Conservation (phyloP, 2,113 vertebrate species). For the Odocoileus virginianus region DNA sequence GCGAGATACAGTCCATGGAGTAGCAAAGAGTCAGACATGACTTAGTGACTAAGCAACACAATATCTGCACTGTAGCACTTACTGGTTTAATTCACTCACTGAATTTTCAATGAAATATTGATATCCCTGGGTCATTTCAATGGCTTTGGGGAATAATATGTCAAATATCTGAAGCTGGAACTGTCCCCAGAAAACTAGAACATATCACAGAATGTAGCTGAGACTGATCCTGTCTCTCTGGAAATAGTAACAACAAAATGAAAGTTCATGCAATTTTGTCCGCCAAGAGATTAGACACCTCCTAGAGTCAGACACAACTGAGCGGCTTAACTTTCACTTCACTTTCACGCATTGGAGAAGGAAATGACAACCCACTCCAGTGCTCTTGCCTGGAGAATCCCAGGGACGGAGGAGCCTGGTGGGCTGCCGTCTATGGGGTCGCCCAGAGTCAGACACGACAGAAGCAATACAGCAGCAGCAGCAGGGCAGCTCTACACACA, state of each 20-base stretch:
- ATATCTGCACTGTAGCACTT: background rate
- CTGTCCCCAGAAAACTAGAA: background rate
- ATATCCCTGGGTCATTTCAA: background rate
- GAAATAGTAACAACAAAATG: background rate
- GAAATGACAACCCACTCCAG: no score
- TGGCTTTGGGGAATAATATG: background rate
- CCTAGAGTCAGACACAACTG: no score
- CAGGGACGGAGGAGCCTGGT: no score
- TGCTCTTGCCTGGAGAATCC: no score
- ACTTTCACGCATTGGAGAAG: no score
- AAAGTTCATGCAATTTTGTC: background rate
- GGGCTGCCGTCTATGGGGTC: no score
- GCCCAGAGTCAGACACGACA: no score
- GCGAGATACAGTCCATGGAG: background rate
- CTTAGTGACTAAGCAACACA: background rate
- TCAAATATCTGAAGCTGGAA: background rate
- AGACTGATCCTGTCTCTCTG: background rate
- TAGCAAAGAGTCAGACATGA: background rate
- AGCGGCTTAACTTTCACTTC: no score
- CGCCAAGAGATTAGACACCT: background rate
- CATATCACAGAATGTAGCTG: background rate
- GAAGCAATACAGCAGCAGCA: no score
- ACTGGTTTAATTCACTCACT: background rate
- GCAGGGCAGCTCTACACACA: background rate
- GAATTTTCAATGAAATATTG: background rate